These are phyloP conservation scores for Xerus rutilus DNA, from an alignment of 2,797 vertebrate genomes.

Conservation along the genomic window DNA sequence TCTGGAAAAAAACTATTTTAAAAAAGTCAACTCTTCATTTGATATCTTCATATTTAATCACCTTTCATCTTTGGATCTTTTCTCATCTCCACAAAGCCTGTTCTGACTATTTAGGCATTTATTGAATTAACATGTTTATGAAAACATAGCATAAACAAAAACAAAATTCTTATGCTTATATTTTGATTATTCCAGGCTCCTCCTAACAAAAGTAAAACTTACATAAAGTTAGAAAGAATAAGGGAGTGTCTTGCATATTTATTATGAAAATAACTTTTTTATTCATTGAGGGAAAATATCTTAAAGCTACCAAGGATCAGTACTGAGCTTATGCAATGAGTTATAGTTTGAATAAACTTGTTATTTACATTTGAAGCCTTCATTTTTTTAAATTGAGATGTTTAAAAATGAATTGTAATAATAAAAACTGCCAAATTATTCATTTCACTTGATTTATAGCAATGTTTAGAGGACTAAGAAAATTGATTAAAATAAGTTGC, in stretches of 20 bases:
- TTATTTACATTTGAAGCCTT: constrained; percentile 55
- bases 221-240: not conserved
- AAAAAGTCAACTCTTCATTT: not conserved
- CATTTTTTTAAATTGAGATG: constrained; percentile 52
- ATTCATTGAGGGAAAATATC: not conserved
- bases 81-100: not conserved
- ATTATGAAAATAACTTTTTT: not conserved
- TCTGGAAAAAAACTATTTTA: not conserved
- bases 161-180: not conserved
- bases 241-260: not conserved
- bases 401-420: constrained; percentile 70
- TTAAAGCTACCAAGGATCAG: not conserved
- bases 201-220: constrained; percentile 47
- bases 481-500: constrained; percentile 69
- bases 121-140: not conserved
- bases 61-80: not conserved
- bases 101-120: constrained; percentile 26
- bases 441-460: constrained; percentile 67
- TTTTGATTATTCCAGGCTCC: not conserved
- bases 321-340: not conserved
- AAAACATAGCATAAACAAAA: too few species aligned
- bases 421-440: constrained; percentile 62
- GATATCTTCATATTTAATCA: not conserved
- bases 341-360: constrained; percentile 27
- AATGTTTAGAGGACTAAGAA: constrained; percentile 45